Evolutionary conservation across 2,113 vertebrate genomes (phyloP).

Genomic region (Prinia subflava): DNA sequence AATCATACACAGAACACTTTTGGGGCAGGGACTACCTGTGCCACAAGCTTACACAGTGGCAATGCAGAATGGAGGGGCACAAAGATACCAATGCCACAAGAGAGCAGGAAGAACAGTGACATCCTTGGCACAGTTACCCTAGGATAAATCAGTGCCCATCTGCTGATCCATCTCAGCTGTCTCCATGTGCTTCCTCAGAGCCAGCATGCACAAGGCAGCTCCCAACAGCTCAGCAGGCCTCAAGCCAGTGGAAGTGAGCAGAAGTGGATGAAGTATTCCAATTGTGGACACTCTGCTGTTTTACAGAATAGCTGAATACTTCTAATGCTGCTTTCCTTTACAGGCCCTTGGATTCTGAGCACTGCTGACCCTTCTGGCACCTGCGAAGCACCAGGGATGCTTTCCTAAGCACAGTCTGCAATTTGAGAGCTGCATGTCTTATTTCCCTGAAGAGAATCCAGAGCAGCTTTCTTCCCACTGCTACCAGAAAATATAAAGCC

Average conservation of each 20-base stretch:
- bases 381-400: not conserved
- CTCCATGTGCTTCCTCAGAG: not conserved
- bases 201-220: not conserved
- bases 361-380: not conserved
- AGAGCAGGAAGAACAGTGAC: not conserved
- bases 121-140: not conserved
- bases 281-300: not conserved
- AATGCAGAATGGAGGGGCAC: not conserved
- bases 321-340: not conserved
- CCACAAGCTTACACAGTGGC: accelerated
- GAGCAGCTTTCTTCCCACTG: not conserved
- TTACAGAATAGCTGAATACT: not conserved
- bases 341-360: not conserved
- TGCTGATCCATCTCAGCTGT: not conserved
- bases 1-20: not conserved
- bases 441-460: not conserved
- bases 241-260: not conserved
- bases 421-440: not conserved
- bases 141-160: not conserved
- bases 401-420: not conserved
- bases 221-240: not conserved
- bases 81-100: not conserved
- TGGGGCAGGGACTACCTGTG: not conserved
- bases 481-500: not conserved
- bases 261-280: not conserved